Evolutionary conservation across 2,888 invertebrate species (phyloP).

Genomic region (Junonia oenone): DNA sequence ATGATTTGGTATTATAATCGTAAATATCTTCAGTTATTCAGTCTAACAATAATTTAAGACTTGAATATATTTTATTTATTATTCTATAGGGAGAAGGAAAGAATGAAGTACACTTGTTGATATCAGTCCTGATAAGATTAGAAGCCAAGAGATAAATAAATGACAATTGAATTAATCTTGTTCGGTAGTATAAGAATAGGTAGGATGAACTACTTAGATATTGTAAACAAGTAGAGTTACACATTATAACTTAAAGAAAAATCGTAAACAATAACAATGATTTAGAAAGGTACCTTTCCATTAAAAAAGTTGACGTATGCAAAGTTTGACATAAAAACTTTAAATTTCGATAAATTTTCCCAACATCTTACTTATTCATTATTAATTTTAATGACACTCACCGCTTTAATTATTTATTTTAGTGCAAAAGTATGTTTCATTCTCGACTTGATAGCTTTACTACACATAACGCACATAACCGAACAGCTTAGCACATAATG

Average conservation of each 20-base stretch:
- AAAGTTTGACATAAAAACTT: not conserved
- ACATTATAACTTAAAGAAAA: not conserved
- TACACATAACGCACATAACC: constrained; percentile 55
- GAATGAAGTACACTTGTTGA: constrained; percentile 31
- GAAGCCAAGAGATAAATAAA: constrained; percentile 33
- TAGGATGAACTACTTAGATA: not conserved
- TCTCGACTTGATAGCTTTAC: constrained; percentile 65
- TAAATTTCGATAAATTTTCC: not conserved
- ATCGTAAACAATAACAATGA: constrained; percentile 38
- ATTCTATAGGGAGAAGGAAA: constrained; percentile 1
- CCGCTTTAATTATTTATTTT: constrained; percentile 60
- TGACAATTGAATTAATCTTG: constrained; percentile 14
- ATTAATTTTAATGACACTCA: constrained; percentile 44
- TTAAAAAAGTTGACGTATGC: not conserved
- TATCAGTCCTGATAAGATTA: constrained; percentile 43
- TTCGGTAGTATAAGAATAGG: not conserved
- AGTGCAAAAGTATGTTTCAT: constrained; percentile 70
- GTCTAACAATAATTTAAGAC: not conserved
- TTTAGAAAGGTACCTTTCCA: constrained; percentile 57
- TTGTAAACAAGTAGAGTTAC: constrained; percentile 9
- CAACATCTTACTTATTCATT: constrained; percentile 12
- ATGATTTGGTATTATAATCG: too few relatives aligned
- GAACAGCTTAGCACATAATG: constrained; percentile 21
- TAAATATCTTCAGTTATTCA: not conserved
- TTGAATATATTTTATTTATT: not conserved